phyloP scores from a whole-genome alignment of 2,797 vertebrate species.

The Manis javanica region DNA sequence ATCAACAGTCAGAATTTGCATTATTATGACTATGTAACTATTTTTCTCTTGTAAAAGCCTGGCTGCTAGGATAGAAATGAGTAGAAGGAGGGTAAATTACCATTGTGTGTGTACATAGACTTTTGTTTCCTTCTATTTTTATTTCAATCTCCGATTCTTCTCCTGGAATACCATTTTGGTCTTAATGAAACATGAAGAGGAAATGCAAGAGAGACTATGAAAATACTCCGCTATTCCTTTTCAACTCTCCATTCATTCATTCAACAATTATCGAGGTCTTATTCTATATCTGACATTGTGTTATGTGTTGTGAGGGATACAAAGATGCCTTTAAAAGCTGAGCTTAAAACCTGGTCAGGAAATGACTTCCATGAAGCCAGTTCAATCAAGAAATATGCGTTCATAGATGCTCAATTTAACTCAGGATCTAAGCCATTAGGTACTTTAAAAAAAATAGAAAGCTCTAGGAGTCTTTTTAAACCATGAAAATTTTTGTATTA shows the following conservation, averaged over 20 bases:
- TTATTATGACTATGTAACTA: background rate
- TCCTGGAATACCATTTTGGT: background rate
- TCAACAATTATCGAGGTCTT: background rate
- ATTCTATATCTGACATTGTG: background rate
- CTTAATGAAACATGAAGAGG: background rate
- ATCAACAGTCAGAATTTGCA: background rate
- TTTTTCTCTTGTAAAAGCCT: background rate
- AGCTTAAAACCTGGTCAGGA: background rate
- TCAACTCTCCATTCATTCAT: background rate
- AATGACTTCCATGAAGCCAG: background rate
- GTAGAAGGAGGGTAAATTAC: background rate
- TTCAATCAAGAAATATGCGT: background rate
- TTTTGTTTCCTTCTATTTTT: background rate
- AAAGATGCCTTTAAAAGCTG: background rate
- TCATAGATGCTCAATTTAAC: background rate
- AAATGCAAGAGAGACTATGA: background rate
- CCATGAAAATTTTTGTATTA: constrained; percentile 46
- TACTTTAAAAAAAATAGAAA: background rate
- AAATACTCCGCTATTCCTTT: background rate
- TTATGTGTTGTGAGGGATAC: background rate
- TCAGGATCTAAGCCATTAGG: background rate
- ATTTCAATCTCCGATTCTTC: background rate
- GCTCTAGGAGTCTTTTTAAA: background rate
- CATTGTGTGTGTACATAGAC: background rate
- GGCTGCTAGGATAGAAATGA: background rate